Conservation (phyloP, 1,140 invertebrate genomes). For the Trachymyrmex septentrionalis region DNA sequence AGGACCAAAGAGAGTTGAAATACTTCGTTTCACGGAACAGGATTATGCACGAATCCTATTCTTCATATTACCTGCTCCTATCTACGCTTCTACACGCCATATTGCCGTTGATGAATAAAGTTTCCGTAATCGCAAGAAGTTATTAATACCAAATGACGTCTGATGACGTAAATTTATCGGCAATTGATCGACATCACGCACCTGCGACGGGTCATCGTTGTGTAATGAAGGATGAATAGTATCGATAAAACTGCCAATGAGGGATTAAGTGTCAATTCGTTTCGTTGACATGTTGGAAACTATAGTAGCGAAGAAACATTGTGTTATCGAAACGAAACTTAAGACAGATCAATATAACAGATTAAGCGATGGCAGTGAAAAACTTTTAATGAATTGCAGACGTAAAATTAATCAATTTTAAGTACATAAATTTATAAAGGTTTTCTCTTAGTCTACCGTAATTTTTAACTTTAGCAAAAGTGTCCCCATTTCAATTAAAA, state of each 20-base stretch:
- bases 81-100: neutral
- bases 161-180: conserved; percentile 35
- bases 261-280: conserved; percentile 8
- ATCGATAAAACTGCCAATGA: conserved; percentile 25
- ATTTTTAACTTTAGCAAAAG: neutral
- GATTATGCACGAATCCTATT: conserved; percentile 15
- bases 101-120: conserved; percentile 11
- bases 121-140: conserved; percentile 16
- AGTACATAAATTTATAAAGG: neutral
- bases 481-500: neutral
- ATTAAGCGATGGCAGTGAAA: neutral
- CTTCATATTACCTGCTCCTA: neutral
- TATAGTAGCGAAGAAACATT: neutral
- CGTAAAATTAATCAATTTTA: neutral
- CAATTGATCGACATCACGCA: conserved; percentile 49
- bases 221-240: conserved; percentile 4
- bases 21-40: neutral
- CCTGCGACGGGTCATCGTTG: conserved; percentile 38
- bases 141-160: conserved; percentile 13
- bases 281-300: conserved; percentile 3
- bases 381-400: neutral
- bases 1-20: neutral
- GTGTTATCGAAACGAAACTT: conserved; percentile 9
- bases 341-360: neutral
- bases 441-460: neutral